Conservation (phyloP, 2,797 vertebrate species). For the Notolepis coatsorum region DNA sequence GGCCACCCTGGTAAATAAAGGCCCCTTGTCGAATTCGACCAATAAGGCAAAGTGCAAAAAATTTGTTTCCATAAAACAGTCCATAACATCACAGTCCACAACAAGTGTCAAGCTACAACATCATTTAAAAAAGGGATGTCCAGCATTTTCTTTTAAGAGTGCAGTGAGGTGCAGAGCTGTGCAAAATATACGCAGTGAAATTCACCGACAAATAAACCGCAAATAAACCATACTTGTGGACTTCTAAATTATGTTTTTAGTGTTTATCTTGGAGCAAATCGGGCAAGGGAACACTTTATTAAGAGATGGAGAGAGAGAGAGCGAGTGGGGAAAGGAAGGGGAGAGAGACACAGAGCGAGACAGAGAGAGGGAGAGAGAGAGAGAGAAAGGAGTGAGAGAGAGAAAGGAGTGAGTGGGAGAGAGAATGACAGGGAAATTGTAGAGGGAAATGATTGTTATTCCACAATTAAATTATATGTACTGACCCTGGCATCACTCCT, state of each 20-base stretch:
- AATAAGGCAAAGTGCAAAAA: too few species aligned
- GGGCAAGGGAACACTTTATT: conserved; percentile 38
- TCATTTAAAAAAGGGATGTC: too few species aligned
- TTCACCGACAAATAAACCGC: conserved; percentile 22
- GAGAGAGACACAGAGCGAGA: too few species aligned
- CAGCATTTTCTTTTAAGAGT: conserved; percentile 40
- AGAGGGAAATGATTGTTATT: conserved; percentile 80
- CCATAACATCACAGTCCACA: too few species aligned
- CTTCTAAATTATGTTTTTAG: conserved; percentile 67
- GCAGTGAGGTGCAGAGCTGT: conserved; percentile 27
- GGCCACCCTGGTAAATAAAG: too few species aligned
- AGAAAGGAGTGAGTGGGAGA: conserved; percentile 48
- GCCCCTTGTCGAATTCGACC: too few species aligned
- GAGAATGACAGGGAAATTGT: conserved; percentile 75
- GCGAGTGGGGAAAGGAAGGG: too few species aligned
- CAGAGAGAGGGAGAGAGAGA: conserved; percentile 20
- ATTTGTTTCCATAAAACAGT: too few species aligned
- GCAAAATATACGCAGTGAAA: conserved; percentile 47
- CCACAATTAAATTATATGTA: conserved; percentile 81
- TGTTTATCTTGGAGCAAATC: conserved; percentile 65
- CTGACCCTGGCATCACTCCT: conserved; percentile 75
- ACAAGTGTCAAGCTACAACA: too few species aligned
- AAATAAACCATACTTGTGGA: conserved; percentile 62
- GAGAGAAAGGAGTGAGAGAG: conserved; percentile 23
- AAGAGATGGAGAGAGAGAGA: not conserved